Evolutionary conservation across 2,113 vertebrate genomes (phyloP), one percentile per base, ranked within the genome.

Genomic region (Mobula birostris): DNA sequence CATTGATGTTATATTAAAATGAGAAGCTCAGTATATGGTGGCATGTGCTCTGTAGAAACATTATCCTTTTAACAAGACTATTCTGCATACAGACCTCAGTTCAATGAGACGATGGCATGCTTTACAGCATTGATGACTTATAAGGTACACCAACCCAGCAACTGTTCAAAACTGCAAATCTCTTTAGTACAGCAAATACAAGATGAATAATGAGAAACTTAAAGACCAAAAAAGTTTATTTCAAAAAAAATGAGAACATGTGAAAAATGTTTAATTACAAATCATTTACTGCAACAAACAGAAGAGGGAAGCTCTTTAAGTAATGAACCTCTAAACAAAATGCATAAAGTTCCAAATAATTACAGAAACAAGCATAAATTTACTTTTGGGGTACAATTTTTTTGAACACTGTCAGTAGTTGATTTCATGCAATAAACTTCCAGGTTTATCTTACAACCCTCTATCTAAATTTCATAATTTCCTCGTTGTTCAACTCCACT

Each of bases 161-260:
- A 79, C 12, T 36, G 58, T 90, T 90, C 63, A 32, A n/a, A 90
- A 63, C 6, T 29, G 29, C 29, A 66, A 63, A 17, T 90, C n/a
- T 66, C 61, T 15, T n/a, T n/a, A 90, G 29, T 66, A 32, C 56
- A 11, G 27, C 9, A 29, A 61, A 11, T n/a, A 19, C 21, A 15
- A 93, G 36, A 74, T 21, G 68, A 93, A 40, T 21, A 92, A 93
- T 93, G 40, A 90, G 58, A 90, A 90, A 90, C 21, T 93, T 93
- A 15, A 76, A 88, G 56, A 32, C 15, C 74, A 36, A 36, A 93
- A 93, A 27, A 40, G 91, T 93, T 93, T 93, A 93, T 93, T 93
- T 93, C 91, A 93, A 74, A 76, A 93, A 74, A 76, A 74, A 29
- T 93, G 70, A 93, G 91, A 93, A 93, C 91, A 74, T 72, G 4